phyloP scores from a whole-genome alignment of 2,797 vertebrate species.

The Ambastaia sidthimunki region DNA sequence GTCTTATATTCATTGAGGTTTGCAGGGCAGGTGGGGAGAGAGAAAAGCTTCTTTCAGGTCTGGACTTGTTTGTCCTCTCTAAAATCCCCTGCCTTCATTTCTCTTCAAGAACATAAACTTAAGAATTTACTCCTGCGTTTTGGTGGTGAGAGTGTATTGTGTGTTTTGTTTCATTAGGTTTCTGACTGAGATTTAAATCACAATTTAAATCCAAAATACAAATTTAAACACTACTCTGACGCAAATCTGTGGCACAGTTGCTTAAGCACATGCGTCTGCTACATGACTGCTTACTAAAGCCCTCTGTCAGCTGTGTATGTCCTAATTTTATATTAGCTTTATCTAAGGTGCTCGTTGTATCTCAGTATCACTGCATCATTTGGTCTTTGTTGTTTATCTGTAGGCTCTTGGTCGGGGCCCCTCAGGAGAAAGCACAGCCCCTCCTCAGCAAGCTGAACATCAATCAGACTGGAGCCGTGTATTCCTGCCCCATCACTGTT shows the following conservation, averaged over 20 bases:
- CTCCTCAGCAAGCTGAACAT: conserved; percentile 69
- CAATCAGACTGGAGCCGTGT: conserved; percentile 88
- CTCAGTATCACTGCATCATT: too few species aligned
- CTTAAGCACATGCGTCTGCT: too few species aligned
- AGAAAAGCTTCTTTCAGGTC: conserved; percentile 25
- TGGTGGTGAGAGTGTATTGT: neutral
- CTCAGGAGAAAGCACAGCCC: conserved; percentile 78
- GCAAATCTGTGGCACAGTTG: too few species aligned
- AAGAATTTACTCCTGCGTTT: neutral
- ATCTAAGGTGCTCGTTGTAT: conserved; percentile 22
- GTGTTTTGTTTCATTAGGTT: neutral
- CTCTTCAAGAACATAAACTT: neutral
- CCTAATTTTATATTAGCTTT: conserved; percentile 16
- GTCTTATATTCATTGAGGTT: neutral
- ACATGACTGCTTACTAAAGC: neutral
- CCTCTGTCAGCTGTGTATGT: conserved; percentile 1
- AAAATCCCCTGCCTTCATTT: neutral
- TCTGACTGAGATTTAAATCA: neutral
- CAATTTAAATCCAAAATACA: too few species aligned
- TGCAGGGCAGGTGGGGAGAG: neutral
- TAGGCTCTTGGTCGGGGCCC: conserved; percentile 89
- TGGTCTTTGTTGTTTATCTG: conserved; percentile 26
- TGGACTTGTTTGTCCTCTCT: conserved; percentile 27
- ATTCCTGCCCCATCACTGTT: conserved; percentile 85
- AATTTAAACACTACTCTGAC: too few species aligned